A percentile compares a stretch with the other conserved stretches of the same genome.
Evolutionary conservation across 2,888 invertebrate genomes (phyloP).

Genomic region (Smittia sp.): DNA sequence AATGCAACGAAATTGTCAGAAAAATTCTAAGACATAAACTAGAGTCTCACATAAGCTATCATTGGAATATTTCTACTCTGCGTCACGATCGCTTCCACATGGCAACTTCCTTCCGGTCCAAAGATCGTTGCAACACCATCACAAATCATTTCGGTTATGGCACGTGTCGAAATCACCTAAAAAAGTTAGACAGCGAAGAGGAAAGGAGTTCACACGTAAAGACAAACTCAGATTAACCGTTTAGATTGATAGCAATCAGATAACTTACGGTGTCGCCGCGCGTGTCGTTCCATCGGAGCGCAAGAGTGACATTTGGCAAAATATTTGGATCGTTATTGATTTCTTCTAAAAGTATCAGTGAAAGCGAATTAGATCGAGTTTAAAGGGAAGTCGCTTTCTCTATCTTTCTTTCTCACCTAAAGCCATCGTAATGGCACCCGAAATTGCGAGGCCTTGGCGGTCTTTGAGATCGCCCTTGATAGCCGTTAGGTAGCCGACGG

Average conservation of each 20-base stretch:
- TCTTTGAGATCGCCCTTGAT: constrained; percentile 73
- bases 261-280: constrained; percentile 81
- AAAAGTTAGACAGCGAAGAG: too few relatives aligned
- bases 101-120: constrained; percentile 91
- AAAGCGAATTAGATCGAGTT: too few relatives aligned
- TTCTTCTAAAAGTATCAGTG: constrained; percentile 38
- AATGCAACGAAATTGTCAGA: not conserved
- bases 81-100: constrained; percentile 91
- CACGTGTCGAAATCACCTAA: constrained; percentile 67
- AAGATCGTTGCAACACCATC: constrained; percentile 88
- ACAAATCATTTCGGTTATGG: constrained; percentile 88
- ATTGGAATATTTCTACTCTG: constrained; percentile 93
- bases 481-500: constrained; percentile 83
- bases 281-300: constrained; percentile 79
- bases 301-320: constrained; percentile 70
- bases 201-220: too few relatives aligned
- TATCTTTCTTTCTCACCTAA: constrained; percentile 50
- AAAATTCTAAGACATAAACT: constrained; percentile 24
- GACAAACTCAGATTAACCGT: too few relatives aligned
- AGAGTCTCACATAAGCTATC: constrained; percentile 88
- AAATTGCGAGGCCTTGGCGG: constrained; percentile 81
- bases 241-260: too few relatives aligned
- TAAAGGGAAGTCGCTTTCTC: too few relatives aligned
- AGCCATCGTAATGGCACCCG: constrained; percentile 88
- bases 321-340: constrained; percentile 67